Percentiles rank a stretch among this genome's conserved stretches.
Evolutionary conservation across 1,140 invertebrate species (phyloP).

Genomic region (Papilio polyxenes): DNA sequence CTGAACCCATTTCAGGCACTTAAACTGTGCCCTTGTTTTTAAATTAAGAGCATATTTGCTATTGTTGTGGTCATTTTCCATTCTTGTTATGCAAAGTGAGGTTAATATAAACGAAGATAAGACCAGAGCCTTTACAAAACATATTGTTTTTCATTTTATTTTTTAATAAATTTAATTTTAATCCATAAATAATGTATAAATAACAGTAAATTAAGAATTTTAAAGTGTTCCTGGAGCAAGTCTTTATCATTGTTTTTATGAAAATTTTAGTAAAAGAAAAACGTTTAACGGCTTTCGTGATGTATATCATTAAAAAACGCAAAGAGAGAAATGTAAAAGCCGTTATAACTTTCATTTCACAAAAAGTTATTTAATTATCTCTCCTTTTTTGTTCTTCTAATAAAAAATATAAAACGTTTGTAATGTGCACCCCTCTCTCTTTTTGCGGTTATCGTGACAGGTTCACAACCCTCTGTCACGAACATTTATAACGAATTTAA

Average conservation of each 20-base stretch:
- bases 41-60: slow-evolving; percentile 25
- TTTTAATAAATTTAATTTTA: not conserved
- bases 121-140: not conserved
- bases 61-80: not conserved
- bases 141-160: not conserved
- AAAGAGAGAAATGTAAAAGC: slow-evolving; percentile 17
- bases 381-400: slow-evolving; percentile 11
- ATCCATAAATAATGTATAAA: no score
- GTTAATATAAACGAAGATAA: not conserved
- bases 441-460: slow-evolving; percentile 65
- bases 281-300: not conserved
- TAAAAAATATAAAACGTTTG: slow-evolving; percentile 51
- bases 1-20: slow-evolving; percentile 17
- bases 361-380: slow-evolving; percentile 25
- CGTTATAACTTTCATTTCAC: slow-evolving; percentile 1
- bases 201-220: no score
- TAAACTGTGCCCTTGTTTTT: slow-evolving; percentile 28
- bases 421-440: slow-evolving; percentile 53
- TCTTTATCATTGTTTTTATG: not conserved
- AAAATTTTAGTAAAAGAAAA: not conserved
- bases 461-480: slow-evolving; percentile 48
- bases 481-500: slow-evolving; percentile 67
- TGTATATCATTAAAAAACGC: not conserved
- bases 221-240: no score
- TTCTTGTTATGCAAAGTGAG: not conserved